Conservation (phyloP, 2,888 invertebrate species). For the Tetragonisca angustula region DNA sequence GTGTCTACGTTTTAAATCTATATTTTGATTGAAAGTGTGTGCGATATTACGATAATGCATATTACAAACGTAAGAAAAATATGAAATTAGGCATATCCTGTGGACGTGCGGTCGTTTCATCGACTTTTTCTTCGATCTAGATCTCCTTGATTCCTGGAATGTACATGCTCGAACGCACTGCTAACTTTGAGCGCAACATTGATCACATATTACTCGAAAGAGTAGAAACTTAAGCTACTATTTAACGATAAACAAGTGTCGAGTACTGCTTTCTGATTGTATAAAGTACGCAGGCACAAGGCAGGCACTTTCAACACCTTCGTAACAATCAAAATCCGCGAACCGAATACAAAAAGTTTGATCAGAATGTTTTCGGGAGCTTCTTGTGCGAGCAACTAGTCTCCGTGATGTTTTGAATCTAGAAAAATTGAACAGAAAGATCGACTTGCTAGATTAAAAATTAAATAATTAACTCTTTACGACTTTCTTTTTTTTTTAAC, state of each 20-base stretch:
- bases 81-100: constrained; percentile 14
- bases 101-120: constrained; percentile 39
- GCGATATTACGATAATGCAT: background rate
- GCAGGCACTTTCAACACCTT: constrained; percentile 39
- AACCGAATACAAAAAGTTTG: background rate
- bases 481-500: background rate
- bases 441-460: background rate
- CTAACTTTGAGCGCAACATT: constrained; percentile 17
- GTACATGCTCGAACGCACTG: constrained; percentile 42
- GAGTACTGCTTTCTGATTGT: constrained; percentile 1
- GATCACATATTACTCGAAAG: constrained; percentile 13
- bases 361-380: background rate
- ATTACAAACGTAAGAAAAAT: constrained; percentile 18
- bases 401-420: background rate
- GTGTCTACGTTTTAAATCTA: background rate
- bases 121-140: constrained; percentile 29
- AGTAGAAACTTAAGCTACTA: constrained; percentile 3
- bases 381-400: background rate
- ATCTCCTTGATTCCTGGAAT: constrained; percentile 35
- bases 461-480: background rate
- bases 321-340: background rate
- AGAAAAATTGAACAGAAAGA: background rate
- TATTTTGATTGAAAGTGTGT: background rate
- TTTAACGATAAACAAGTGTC: background rate
- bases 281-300: constrained; percentile 7